These are phyloP conservation scores for Toxotes lorentzi DNA, from an alignment of 2,797 vertebrate species.

Conservation along the genomic window DNA sequence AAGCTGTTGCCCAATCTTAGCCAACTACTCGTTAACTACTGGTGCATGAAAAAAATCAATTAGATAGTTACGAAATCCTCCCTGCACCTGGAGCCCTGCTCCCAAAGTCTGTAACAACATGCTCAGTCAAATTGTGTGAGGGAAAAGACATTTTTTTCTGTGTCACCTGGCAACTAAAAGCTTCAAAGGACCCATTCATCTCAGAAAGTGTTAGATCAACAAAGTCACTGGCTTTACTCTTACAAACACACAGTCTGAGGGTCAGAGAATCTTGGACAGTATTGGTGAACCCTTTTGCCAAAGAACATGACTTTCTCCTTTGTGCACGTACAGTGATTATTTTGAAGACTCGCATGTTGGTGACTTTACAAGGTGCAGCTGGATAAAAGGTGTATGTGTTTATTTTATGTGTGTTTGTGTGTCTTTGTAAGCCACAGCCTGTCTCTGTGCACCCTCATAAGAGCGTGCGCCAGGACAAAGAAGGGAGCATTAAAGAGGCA, in stretches of 20 bases:
- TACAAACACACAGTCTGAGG: conserved; percentile 5
- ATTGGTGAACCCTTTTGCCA: conserved; percentile 61
- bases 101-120: conserved; percentile 26
- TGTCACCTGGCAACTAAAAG: conserved; percentile 78
- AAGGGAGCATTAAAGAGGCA: not conserved
- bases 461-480: not conserved
- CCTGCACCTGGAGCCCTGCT: conserved; percentile 35
- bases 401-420: conserved; percentile 18
- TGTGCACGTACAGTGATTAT: conserved; percentile 40
- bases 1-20: conserved; percentile 29
- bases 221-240: conserved; percentile 28
- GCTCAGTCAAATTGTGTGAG: not conserved
- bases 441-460: not conserved
- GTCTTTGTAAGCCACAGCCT: not conserved
- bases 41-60: conserved; percentile 55
- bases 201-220: conserved; percentile 39
- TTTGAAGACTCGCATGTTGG: conserved; percentile 22
- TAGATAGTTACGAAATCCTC: conserved; percentile 41
- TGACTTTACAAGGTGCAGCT: conserved; percentile 16
- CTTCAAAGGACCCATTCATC: conserved; percentile 46
- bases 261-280: conserved; percentile 44
- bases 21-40: conserved; percentile 33
- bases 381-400: conserved; percentile 25
- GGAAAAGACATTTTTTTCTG: not conserved
- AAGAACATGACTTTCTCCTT: conserved; percentile 44